These are phyloP conservation scores for Anthophora plumipes DNA, from an alignment of 2,888 invertebrate genomes.

Conservation along the genomic window DNA sequence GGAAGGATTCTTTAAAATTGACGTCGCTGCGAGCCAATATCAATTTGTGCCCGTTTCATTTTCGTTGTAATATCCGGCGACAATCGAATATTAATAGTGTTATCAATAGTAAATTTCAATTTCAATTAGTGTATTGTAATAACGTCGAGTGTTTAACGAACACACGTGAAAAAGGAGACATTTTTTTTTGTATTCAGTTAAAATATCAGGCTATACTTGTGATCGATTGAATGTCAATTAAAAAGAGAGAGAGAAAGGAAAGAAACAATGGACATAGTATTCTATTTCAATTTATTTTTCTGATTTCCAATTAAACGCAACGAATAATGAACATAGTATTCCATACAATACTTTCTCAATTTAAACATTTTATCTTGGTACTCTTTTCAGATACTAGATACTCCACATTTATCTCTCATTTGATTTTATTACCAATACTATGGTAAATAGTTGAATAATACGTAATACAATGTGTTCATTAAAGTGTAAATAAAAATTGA, in stretches of 20 bases:
- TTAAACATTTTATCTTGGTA: not conserved
- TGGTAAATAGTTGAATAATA: not conserved
- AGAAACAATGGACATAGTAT: not conserved
- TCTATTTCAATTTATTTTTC: not conserved
- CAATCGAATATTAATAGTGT: constrained; percentile 21
- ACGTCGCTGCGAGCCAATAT: not conserved
- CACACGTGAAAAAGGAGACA: not conserved
- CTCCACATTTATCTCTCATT: not conserved
- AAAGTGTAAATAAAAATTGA: no score
- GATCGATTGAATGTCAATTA: no score
- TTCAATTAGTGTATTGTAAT: constrained; percentile 9
- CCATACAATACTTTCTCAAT: not conserved
- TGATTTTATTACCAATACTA: not conserved
- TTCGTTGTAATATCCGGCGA: constrained; percentile 14
- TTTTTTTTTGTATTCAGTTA: not conserved
- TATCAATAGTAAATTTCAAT: constrained; percentile 24
- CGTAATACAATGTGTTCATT: not conserved
- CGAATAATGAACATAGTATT: not conserved
- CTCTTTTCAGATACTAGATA: no score
- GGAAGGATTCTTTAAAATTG: not conserved
- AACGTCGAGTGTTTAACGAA: not conserved
- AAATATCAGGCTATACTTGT: not conserved
- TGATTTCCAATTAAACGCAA: no score
- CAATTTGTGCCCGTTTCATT: not conserved
- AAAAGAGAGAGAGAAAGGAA: no score